Base-by-base conservation (phyloP, 1,140 invertebrate genomes). In the Drosophila eugracilis region DNA sequence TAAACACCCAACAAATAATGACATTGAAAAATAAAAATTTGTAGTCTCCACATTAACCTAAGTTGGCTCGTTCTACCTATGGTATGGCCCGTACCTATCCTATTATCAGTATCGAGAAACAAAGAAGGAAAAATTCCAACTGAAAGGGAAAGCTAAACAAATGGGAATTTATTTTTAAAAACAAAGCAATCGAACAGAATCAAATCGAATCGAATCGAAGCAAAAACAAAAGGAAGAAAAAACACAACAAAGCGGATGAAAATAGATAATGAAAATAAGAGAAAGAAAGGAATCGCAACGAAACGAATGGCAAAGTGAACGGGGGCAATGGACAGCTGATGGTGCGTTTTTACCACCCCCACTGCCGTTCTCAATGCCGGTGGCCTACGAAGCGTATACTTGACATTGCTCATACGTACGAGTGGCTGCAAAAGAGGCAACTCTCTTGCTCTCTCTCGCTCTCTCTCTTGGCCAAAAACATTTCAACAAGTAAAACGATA, bases 311-410 rank as follows among this genome's bases (percentile, higher is more conserved):
- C 41, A 15, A 36, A 48, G 10, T 41, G 59, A 54, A 55, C 63
- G 81, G 69, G 81, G 73, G 76, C 80, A 84, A 80, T 80, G 81
- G 42, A 81, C 77, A 85, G 80, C 81, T 86, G 80, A 81, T 77
- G 71, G 10, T 36, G 55, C 60, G n/a, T 60, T 15, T 74, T 41
- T 54, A 17, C 34, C 36, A 24, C 44, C 44, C 24, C 24, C 44
- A 26, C 22, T 17, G 62, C 26, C n/a, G 45, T 36, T 50, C 41
- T 39, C 41, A 48, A 6, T 34, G 62, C 36, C 15, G 26, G 32
- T 39, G 62, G 60, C 28, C 28, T 22, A 42, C 60, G 22, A 60
- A 50, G 59, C 73, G 62, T 59, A 78, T 79, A 76, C 73, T 63
- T 83, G 74, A 75, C 77, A 79, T 79, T 78, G 63, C 62, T 53